Conservation (phyloP, 2,888 invertebrate genomes). For the Machimus atricapillus region DNA sequence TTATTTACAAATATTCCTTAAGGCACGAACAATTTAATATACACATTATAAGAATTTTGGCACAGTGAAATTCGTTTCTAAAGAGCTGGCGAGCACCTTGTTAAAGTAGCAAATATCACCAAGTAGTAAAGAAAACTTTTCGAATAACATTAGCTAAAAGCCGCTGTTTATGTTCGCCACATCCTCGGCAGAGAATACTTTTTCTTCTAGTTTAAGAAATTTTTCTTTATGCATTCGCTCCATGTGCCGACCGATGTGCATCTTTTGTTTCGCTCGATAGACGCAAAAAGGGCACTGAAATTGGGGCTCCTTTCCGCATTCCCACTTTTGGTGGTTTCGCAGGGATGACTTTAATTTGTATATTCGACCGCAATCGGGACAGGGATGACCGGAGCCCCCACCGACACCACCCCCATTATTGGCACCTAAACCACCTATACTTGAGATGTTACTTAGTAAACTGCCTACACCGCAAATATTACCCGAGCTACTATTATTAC, state of each 20-base stretch:
- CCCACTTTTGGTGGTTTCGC: slow-evolving; percentile 85
- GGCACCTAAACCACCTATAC: slow-evolving; percentile 44
- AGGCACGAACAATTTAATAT: not conserved
- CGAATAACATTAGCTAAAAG: slow-evolving; percentile 34
- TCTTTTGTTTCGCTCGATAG: slow-evolving; percentile 84
- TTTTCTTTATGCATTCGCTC: slow-evolving; percentile 80
- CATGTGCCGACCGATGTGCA: slow-evolving; percentile 84
- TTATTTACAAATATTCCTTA: not conserved
- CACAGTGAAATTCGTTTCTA: slow-evolving; percentile 33
- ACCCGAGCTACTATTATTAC: slow-evolving; percentile 30
- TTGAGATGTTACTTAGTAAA: slow-evolving; percentile 43
- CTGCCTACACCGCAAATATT: slow-evolving; percentile 40
- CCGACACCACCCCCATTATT: slow-evolving; percentile 53
- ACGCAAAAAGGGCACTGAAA: slow-evolving; percentile 84
- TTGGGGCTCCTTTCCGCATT: slow-evolving; percentile 84
- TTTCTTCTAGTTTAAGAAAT: slow-evolving; percentile 62
- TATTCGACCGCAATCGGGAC: slow-evolving; percentile 82
- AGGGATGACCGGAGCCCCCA: slow-evolving; percentile 67
- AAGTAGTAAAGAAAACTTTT: not conserved
- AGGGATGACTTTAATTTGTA: slow-evolving; percentile 87
- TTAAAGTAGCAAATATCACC: slow-evolving; percentile 25
- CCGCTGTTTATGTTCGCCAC: slow-evolving; percentile 46
- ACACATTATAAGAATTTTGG: slow-evolving; percentile 23
- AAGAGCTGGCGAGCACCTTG: not conserved
- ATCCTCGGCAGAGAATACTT: slow-evolving; percentile 50